Percentiles rank a stretch among this genome's conserved stretches.
These are phyloP conservation scores for Loxodonta africana DNA, from an alignment of 2,113 vertebrate genomes.

Conservation along the genomic window DNA sequence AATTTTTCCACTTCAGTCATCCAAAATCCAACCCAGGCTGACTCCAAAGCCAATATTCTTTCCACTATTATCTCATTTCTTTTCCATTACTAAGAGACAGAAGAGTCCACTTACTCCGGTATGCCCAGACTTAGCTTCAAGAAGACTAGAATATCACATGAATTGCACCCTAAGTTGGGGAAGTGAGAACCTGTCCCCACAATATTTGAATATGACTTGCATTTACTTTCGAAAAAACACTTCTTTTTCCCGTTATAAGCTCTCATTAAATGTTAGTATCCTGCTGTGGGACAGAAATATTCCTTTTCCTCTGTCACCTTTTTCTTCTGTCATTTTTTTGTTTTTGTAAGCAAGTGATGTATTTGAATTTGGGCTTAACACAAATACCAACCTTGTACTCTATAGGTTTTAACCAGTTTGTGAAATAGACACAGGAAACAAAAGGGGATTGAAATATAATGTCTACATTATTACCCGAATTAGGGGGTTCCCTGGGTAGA, in stretches of 20 bases:
- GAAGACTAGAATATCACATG: background rate
- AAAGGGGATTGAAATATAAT: background rate
- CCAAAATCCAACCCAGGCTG: background rate
- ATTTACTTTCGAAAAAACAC: background rate
- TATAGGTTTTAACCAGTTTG: background rate
- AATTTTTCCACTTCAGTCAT: background rate
- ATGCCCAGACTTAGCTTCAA: background rate
- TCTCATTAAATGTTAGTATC: background rate
- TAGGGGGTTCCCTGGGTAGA: no score
- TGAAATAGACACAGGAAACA: background rate
- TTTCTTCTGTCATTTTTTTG: background rate
- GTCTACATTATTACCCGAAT: background rate
- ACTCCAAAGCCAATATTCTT: background rate
- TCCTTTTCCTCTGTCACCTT: background rate
- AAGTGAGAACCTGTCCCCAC: background rate
- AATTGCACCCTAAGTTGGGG: background rate
- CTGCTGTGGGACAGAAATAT: background rate
- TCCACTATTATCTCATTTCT: background rate
- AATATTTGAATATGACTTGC: background rate
- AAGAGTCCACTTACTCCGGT: no score
- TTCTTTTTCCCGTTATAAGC: background rate
- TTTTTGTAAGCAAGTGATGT: background rate
- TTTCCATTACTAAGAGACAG: background rate
- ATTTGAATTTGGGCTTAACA: background rate
- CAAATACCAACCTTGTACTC: background rate